These are phyloP conservation scores for Anoplolepis gracilipes DNA, from an alignment of 1,140 invertebrate species.

Conservation along the genomic window DNA sequence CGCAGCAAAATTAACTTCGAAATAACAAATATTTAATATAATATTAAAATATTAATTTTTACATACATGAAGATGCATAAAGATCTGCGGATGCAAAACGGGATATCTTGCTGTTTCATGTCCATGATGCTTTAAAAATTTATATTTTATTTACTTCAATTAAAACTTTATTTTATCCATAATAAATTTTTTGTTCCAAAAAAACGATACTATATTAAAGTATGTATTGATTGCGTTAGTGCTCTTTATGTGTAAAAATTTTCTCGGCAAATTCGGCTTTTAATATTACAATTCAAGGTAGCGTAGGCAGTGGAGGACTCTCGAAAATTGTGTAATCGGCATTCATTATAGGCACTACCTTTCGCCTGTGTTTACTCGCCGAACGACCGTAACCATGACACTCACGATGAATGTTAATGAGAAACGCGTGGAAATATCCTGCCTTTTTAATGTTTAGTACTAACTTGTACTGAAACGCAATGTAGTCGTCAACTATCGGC, in stretches of 20 bases:
- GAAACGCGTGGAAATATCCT: conserved; percentile 51
- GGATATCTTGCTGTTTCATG: too few species aligned
- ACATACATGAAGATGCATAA: too few species aligned
- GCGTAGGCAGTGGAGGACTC: background rate
- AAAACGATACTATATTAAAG: background rate
- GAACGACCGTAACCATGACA: conserved; percentile 43
- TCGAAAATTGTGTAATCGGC: conserved; percentile 36
- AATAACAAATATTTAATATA: too few species aligned
- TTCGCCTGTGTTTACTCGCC: conserved; percentile 10
- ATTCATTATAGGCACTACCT: background rate
- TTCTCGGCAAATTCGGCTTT: background rate
- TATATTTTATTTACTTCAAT: too few species aligned
- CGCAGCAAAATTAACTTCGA: too few species aligned
- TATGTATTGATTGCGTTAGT: background rate
- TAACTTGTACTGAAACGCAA: background rate
- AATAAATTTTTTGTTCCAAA: background rate
- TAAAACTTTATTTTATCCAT: background rate
- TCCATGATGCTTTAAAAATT: too few species aligned
- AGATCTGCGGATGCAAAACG: too few species aligned
- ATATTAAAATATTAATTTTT: too few species aligned
- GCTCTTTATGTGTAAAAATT: too few species aligned
- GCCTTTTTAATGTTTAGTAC: conserved; percentile 53
- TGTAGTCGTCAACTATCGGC: conserved; percentile 1
- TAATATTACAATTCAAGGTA: background rate
- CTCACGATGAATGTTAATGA: conserved; percentile 28